Evolutionary conservation across 2,113 vertebrate genomes (phyloP).

Genomic region (Datnioides undecimradiatus): DNA sequence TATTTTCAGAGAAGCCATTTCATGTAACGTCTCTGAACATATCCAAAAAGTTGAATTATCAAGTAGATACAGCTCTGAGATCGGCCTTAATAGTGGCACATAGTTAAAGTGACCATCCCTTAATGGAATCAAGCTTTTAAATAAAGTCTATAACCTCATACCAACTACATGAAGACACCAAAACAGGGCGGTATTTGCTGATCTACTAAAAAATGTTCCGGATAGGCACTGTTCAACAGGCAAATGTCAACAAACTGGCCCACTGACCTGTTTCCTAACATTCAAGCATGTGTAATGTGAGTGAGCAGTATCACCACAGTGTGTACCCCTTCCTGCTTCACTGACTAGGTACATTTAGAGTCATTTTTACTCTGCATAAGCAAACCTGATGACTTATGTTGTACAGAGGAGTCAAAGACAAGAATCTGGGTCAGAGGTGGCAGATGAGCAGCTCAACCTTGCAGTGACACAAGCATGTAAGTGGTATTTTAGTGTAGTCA

Average conservation of each 20-base stretch:
- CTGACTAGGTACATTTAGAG: neutral
- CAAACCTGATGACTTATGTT: neutral
- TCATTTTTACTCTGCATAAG: neutral
- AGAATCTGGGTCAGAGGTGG: constrained; percentile 25
- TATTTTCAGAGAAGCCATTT: neutral
- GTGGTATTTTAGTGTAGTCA: neutral
- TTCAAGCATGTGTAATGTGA: constrained; percentile 10
- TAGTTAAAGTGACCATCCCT: neutral
- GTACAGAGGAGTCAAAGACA: neutral
- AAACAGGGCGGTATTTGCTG: neutral
- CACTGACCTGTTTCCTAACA: constrained; percentile 33
- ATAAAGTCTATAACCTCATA: neutral
- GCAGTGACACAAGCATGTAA: neutral
- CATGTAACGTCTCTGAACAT: neutral
- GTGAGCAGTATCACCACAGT: neutral
- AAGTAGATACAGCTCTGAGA: neutral
- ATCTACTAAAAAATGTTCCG: neutral
- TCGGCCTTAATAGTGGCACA: neutral
- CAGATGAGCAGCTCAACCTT: neutral
- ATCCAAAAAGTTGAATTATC: neutral
- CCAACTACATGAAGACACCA: neutral
- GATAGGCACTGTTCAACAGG: too few relatives aligned
- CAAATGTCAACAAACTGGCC: constrained; percentile 33
- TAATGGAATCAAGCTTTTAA: neutral
- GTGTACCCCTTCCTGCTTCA: constrained; percentile 14